Evolutionary conservation across 64 coral and sea anemone genomes (phyloP).

Genomic region (Pocillopora damicornis): DNA sequence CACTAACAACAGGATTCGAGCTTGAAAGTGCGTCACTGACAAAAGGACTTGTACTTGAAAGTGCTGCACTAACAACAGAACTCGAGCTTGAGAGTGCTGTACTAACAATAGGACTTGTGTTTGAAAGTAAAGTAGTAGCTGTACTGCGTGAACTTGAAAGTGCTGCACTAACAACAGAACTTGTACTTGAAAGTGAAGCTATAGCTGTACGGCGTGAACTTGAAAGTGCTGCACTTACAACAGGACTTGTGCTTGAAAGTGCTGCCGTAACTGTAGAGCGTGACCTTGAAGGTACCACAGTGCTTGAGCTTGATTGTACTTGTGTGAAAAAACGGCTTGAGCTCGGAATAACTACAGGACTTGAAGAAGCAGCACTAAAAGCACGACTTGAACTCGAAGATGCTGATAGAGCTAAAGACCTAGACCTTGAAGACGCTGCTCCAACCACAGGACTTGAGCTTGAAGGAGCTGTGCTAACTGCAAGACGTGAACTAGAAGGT

Average conservation of each 20-base stretch:
- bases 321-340: background rate
- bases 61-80: background rate
- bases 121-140: no score
- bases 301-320: background rate
- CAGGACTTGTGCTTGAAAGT: background rate
- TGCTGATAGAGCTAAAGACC: background rate
- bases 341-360: background rate
- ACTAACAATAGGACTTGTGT: no score
- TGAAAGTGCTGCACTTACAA: background rate
- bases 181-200: background rate
- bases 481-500: background rate
- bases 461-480: background rate
- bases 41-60: background rate
- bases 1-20: background rate
- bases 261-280: no score
- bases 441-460: background rate
- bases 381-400: background rate
- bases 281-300: background rate
- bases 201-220: background rate
- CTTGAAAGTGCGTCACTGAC: background rate
- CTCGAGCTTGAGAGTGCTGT: background rate
- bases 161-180: background rate
- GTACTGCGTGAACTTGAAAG: no score
- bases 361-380: background rate
- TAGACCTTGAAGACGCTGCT: background rate